These are phyloP conservation scores for Cantharis lateralis DNA, from an alignment of 2,888 invertebrate genomes.

Conservation along the genomic window DNA sequence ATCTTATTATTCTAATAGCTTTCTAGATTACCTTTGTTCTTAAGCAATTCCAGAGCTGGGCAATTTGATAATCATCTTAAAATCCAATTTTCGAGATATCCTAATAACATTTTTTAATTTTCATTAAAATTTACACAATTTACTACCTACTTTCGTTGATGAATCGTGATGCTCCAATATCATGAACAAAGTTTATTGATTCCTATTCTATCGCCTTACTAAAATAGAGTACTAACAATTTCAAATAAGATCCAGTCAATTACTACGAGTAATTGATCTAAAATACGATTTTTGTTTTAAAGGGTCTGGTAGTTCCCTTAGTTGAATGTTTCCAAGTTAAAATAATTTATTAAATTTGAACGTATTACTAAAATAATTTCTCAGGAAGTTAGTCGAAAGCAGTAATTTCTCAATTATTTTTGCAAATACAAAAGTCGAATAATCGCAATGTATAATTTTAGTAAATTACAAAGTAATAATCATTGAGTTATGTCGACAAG, in stretches of 20 bases:
- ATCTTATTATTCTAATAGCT: constrained; percentile 27
- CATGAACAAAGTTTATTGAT: neutral
- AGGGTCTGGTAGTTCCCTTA: neutral
- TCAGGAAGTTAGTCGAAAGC: neutral
- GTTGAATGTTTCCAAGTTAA: neutral
- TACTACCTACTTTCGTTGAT: neutral
- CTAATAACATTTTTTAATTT: neutral
- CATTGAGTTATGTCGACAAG: neutral
- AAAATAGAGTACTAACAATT: neutral
- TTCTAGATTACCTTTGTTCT: constrained; percentile 19
- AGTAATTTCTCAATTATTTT: neutral
- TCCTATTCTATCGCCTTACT: neutral
- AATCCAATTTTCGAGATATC: constrained; percentile 1
- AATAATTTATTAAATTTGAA: neutral
- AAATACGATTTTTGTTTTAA: neutral
- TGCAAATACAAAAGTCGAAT: neutral
- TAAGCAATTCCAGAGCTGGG: constrained; percentile 10
- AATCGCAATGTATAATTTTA: neutral
- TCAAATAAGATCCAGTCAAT: too few relatives aligned
- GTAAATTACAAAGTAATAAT: neutral
- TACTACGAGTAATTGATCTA: neutral
- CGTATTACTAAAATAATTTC: neutral
- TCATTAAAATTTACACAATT: neutral
- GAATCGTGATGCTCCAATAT: neutral
- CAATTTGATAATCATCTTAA: constrained; percentile 14